A percentile compares a stretch with the other conserved stretches of the same genome.
Conservation (phyloP, 2,888 invertebrate species). For the Drosophila nigritarsus region DNA sequence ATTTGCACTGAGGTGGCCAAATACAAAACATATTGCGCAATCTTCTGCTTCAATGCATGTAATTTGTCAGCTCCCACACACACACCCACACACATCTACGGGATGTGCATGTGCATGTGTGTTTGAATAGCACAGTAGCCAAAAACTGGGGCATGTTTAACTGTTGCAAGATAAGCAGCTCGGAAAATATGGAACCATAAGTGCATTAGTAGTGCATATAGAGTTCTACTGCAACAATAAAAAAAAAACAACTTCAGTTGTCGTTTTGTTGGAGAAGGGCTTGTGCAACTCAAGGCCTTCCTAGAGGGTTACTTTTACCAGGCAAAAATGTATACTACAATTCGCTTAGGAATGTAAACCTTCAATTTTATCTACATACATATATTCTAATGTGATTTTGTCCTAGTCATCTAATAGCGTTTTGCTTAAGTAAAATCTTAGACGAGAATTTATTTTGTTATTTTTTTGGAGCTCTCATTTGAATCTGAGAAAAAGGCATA, state of each 20-base stretch:
- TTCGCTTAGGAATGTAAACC: rapidly evolving
- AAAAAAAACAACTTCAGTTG: background rate
- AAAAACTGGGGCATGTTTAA: slow-evolving; percentile 49
- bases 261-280: slow-evolving; percentile 2
- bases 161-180: slow-evolving; percentile 42
- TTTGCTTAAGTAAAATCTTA: background rate
- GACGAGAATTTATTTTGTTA: no score
- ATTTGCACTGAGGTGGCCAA: slow-evolving; percentile 64
- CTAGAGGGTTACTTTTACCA: background rate
- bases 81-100: background rate
- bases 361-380: background rate
- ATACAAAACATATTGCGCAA: slow-evolving; percentile 72
- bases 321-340: background rate
- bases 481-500: no score
- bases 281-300: background rate
- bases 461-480: no score
- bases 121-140: slow-evolving; percentile 40
- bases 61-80: slow-evolving; percentile 29
- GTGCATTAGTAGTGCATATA: background rate
- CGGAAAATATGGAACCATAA: slow-evolving; percentile 32
- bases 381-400: background rate
- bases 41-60: slow-evolving; percentile 73
- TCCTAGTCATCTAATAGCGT: background rate
- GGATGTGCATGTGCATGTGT: slow-evolving; percentile 24
- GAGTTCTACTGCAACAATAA: background rate